Evolutionary conservation across 1,140 invertebrate genomes (phyloP).

Genomic region (Hermetia illucens): DNA sequence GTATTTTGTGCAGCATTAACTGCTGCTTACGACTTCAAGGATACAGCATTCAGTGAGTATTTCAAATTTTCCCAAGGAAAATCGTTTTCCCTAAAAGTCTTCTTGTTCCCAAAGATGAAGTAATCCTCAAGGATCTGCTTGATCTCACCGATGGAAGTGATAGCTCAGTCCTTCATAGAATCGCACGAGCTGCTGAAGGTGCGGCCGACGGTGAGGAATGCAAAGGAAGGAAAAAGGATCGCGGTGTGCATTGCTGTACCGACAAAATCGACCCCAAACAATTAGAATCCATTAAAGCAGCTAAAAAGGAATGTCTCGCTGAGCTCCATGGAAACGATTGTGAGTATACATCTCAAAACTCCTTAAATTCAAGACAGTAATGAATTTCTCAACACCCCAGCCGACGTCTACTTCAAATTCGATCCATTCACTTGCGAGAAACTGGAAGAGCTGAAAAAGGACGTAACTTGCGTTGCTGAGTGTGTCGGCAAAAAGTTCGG

Average conservation of each 20-base stretch:
- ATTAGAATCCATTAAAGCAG: slow-evolving; percentile 3
- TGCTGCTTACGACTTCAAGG: slow-evolving; percentile 8
- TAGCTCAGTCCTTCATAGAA: too few species aligned
- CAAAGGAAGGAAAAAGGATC: too few species aligned
- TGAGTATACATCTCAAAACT: slow-evolving; percentile 3
- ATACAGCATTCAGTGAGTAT: slow-evolving; percentile 7
- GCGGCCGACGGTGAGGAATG: too few species aligned
- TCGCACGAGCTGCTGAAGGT: too few species aligned
- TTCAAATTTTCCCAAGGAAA: too few species aligned
- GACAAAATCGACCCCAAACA: slow-evolving; percentile 2
- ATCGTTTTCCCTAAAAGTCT: too few species aligned
- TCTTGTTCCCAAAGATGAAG: too few species aligned
- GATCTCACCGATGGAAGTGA: too few species aligned
- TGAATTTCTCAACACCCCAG: background rate
- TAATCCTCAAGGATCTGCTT: too few species aligned
- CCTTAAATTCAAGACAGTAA: background rate
- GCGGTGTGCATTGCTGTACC: too few species aligned
- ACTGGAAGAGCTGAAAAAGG: slow-evolving; percentile 6
- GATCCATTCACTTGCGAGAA: slow-evolving; percentile 9
- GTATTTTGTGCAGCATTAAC: too few species aligned
- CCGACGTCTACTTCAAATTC: slow-evolving; percentile 5
- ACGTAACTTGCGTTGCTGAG: slow-evolving; percentile 8
- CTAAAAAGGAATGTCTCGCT: slow-evolving; percentile 6
- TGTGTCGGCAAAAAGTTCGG: slow-evolving; percentile 5
- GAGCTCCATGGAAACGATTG: slow-evolving; percentile 6